phyloP scores from a whole-genome alignment of 2,888 invertebrate species.

The Apamea monoglypha region DNA sequence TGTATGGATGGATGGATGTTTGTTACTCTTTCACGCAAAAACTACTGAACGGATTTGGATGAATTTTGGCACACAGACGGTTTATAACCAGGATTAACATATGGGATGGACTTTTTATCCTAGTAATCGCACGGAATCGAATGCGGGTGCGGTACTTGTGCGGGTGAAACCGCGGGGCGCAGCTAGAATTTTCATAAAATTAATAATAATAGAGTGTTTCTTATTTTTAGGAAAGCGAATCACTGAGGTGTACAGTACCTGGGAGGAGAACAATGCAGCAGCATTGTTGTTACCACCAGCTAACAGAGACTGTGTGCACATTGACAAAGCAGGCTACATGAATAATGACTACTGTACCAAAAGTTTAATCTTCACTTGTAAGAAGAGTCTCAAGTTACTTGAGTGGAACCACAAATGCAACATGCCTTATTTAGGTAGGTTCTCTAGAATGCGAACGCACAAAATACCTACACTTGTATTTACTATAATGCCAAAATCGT shows the following conservation, averaged over 20 bases:
- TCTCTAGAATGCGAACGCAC: background rate
- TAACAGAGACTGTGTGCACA: slow-evolving; percentile 75
- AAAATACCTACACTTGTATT: background rate
- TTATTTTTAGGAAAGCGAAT: slow-evolving; percentile 42
- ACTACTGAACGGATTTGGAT: too few relatives aligned
- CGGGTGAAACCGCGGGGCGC: too few relatives aligned
- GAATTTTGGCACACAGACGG: too few relatives aligned
- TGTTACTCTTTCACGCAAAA: too few relatives aligned
- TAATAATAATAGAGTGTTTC: too few relatives aligned
- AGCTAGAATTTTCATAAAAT: too few relatives aligned
- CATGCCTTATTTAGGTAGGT: slow-evolving; percentile 76
- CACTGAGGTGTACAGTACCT: slow-evolving; percentile 75
- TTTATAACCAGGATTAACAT: too few relatives aligned
- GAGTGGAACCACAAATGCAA: slow-evolving; percentile 80
- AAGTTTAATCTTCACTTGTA: slow-evolving; percentile 79
- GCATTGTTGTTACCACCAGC: slow-evolving; percentile 41
- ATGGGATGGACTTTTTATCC: too few relatives aligned
- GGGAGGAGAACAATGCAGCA: slow-evolving; percentile 72
- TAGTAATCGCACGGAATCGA: too few relatives aligned
- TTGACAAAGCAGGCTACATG: slow-evolving; percentile 52
- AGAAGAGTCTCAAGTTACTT: slow-evolving; percentile 74
- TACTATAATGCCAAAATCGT: background rate
- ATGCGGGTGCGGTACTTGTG: too few relatives aligned
- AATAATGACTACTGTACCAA: slow-evolving; percentile 76
- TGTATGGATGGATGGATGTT: too few relatives aligned